Base-by-base conservation (phyloP, 30 jellyfish, hydroid and myxozoan species). In the Chrysaora quinquecirrha region DNA sequence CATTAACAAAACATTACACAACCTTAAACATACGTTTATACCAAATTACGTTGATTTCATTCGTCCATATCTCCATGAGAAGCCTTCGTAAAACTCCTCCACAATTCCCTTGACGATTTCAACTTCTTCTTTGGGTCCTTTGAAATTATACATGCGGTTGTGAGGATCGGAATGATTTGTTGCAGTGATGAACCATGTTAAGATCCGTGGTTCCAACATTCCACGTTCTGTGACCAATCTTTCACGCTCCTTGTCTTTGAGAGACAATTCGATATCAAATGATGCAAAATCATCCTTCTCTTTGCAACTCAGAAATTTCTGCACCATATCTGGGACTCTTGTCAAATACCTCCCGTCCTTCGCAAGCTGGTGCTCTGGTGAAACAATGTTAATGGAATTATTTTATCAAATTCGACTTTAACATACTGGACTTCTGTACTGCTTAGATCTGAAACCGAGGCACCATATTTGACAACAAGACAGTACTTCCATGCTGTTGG, bases 81-180 rank as follows among this genome's bases (percentile, higher is more conserved):
- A 48, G 24, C 91, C 91, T 23, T 81, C 91, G 38, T 81, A 81
- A 35, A 67, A 81, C 48, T 81, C 72, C 54, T 80, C 90, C 22
- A 66, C 69, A 27, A 80, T 47, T 24, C 83, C 90, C 47, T 66
- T 80, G 30, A 52, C 77, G 6, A 80, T 72, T 29, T 80, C 83
- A 1, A 64, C 52, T 30, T 80, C 90, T 54, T 64, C 90, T 3
- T 54, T 31, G 18, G 90, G 90, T 11, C 90, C 90, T 66, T 49
- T 50, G 58, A 43, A 43, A 16, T 43, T 43, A 43, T 43, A 43
- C 12, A 9, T 6, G 12, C 58, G 58, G 16, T 6, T 43, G 16
- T 43, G 58, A 43, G 58, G 12, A 9, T 43, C 58, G 9, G 58
- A 16, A 16, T 43, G 16, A 43, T 43, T 43, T 9, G 58, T 43